Evolutionary conservation across 2,888 invertebrate genomes (phyloP).

Genomic region (Pseudeuparius sepicola): DNA sequence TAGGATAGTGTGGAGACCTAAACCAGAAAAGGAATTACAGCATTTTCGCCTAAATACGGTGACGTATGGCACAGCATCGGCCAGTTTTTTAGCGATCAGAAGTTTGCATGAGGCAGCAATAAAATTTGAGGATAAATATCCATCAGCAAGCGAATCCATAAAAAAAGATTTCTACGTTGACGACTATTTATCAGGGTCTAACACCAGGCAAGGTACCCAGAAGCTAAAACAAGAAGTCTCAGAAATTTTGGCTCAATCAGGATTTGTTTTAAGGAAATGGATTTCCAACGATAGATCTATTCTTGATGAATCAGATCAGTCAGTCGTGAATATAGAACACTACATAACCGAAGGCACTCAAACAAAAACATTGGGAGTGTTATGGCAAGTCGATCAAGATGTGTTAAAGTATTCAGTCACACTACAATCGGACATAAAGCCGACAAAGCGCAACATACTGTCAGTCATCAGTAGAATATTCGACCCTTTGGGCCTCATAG

Average conservation of each 20-base stretch:
- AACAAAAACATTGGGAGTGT: slow-evolving; percentile 15
- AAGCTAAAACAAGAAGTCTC: slow-evolving; percentile 1
- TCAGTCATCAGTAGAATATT: no score
- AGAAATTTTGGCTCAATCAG: not conserved
- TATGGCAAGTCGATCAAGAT: slow-evolving; percentile 14
- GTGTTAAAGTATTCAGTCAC: slow-evolving; percentile 4
- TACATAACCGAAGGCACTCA: no score
- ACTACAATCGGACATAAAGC: no score
- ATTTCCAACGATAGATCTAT: slow-evolving; percentile 7
- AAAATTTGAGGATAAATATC: not conserved
- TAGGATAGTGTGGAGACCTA: slow-evolving; percentile 9
- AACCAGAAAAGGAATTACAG: slow-evolving; percentile 1
- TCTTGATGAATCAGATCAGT: no score
- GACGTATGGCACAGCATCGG: no score
- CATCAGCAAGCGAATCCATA: not conserved
- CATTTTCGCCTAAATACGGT: slow-evolving; percentile 14
- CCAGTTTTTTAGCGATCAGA: slow-evolving; percentile 12
- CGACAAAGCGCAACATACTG: no score
- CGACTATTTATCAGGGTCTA: slow-evolving; percentile 9
- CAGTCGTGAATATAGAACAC: no score
- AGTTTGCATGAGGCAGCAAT: slow-evolving; percentile 10
- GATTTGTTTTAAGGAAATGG: slow-evolving; percentile 16
- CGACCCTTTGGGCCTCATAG: no score
- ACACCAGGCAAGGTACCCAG: slow-evolving; percentile 4
- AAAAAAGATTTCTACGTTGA: slow-evolving; percentile 15